Percentiles rank a stretch among this genome's conserved stretches.
Conservation (phyloP, 2,113 vertebrate genomes). For the cat (Felis catus) region F.catus_Fca126_mat1.0 CM031425.1:26337501-26338000, state of each 20-base stretch:
- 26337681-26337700: neutral
- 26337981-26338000: neutral
- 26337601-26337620: neutral
- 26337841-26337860: neutral
- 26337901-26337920: conserved; percentile 18
- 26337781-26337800: neutral
- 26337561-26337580: neutral
- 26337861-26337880: neutral
- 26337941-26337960: neutral
- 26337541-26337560: neutral
- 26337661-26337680: conserved; percentile 2
- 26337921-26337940: neutral
- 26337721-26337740: neutral
- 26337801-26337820: neutral
- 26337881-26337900: neutral
- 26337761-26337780: neutral
- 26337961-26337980: neutral
- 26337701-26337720: neutral
- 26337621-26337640: neutral
- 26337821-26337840: neutral
- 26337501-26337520: neutral
- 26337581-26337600: neutral
- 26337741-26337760: neutral
- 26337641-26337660: neutral
- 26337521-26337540: neutral